phyloP scores from a whole-genome alignment of 1,140 invertebrate species.

The Monomorium pharaonis region DNA sequence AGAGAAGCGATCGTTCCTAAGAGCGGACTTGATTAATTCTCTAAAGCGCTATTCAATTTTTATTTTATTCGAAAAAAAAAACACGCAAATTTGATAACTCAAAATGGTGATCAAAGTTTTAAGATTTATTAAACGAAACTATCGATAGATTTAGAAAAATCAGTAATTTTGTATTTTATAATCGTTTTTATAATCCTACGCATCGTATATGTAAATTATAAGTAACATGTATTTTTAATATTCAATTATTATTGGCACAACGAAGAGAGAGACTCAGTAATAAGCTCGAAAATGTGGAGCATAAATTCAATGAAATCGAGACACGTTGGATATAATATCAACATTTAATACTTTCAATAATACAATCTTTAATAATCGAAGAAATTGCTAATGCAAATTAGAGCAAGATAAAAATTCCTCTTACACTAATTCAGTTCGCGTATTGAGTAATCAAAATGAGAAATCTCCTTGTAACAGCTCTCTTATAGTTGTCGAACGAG shows the following conservation, averaged over 20 bases:
- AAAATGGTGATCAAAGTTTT: background rate
- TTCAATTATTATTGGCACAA: background rate
- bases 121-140: background rate
- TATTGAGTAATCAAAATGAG: background rate
- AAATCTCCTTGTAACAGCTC: background rate
- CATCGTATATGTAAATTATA: background rate
- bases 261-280: background rate
- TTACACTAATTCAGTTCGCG: background rate
- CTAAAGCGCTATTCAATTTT: background rate
- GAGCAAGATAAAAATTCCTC: background rate
- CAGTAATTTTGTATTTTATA: background rate
- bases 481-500: background rate
- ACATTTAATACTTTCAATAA: background rate
- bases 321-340: background rate
- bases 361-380: background rate
- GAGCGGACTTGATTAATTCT: constrained; percentile 13
- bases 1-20: constrained; percentile 19
- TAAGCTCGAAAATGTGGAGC: background rate
- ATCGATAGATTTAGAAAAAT: background rate
- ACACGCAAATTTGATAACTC: background rate
- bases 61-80: background rate
- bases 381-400: background rate
- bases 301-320: background rate
- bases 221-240: too few species aligned
- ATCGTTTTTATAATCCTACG: too few species aligned